A percentile compares a stretch with the other conserved stretches of the same genome.
Conservation (phyloP, 2,888 invertebrate genomes). For the Zhuqinia jingwanae region DNA sequence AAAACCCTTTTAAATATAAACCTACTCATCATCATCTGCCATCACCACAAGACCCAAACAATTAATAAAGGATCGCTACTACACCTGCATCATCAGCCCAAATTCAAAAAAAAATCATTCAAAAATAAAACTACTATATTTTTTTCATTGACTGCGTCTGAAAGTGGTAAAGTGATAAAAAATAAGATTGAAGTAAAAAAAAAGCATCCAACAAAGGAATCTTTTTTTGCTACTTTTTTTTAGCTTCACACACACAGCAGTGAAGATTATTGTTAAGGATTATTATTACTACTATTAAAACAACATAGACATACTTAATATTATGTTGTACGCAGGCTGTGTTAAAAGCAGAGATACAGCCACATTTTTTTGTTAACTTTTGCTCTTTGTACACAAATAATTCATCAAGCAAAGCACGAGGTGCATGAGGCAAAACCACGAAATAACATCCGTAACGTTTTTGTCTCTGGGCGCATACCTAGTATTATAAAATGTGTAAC, state of each 20-base stretch:
- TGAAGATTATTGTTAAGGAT: background rate
- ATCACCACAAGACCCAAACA: background rate
- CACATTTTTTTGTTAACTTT: slow-evolving; percentile 21
- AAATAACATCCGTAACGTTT: slow-evolving; percentile 64
- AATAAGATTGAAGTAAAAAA: slow-evolving; percentile 34
- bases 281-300: background rate
- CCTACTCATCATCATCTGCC: background rate
- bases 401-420: slow-evolving; percentile 46
- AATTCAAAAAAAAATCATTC: slow-evolving; percentile 27
- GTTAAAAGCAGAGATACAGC: background rate
- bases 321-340: slow-evolving; percentile 16
- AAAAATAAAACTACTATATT: slow-evolving; percentile 7
- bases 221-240: slow-evolving; percentile 33
- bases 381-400: slow-evolving; percentile 53
- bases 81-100: slow-evolving; percentile 41
- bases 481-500: slow-evolving; percentile 47
- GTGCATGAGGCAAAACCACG: slow-evolving; percentile 63
- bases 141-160: slow-evolving; percentile 34
- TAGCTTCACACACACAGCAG: too few species aligned
- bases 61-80: slow-evolving; percentile 1
- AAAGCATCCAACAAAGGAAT: slow-evolving; percentile 49
- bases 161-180: slow-evolving; percentile 21
- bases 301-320: slow-evolving; percentile 1
- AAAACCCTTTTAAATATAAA: background rate
- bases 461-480: slow-evolving; percentile 48